phyloP scores from a whole-genome alignment of 2,888 invertebrate species.

The Philereme transversata region DNA sequence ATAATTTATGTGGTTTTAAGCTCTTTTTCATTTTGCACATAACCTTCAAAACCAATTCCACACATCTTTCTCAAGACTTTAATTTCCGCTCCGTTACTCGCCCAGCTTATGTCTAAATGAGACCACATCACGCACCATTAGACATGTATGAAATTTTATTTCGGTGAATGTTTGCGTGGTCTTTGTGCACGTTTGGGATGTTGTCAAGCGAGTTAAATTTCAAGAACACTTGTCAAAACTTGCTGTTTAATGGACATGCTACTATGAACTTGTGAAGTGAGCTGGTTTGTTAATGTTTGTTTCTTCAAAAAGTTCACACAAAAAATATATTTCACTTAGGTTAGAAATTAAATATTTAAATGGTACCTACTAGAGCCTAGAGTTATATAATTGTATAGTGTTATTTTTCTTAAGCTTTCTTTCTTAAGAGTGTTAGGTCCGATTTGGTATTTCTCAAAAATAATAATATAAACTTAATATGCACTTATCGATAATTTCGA shows the following conservation, averaged over 20 bases:
- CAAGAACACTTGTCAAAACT: constrained; percentile 41
- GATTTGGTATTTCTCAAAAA: no score
- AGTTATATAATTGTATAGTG: no score
- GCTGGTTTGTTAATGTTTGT: constrained; percentile 24
- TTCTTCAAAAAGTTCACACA: constrained; percentile 17
- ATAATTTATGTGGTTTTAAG: no score
- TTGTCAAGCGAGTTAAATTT: constrained; percentile 43
- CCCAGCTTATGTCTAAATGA: constrained; percentile 1
- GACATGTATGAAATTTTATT: constrained; percentile 49
- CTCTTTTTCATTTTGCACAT: no score
- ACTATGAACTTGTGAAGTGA: constrained; percentile 32
- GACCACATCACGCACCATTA: constrained; percentile 56
- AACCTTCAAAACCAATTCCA: no score
- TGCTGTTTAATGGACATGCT: constrained; percentile 36
- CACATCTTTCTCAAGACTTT: background rate
- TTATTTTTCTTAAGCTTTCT: no score
- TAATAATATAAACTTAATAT: no score
- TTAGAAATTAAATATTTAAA: no score
- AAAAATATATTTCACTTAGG: background rate
- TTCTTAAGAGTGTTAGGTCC: no score
- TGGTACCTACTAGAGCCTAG: no score
- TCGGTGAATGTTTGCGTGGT: constrained; percentile 48
- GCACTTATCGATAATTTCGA: no score
- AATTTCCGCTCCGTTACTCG: constrained; percentile 9
- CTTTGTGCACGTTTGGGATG: constrained; percentile 39